Percentiles rank a stretch among this genome's conserved stretches.
These are phyloP conservation scores for Amblyteles armatorius DNA, from an alignment of 2,888 invertebrate species.

Conservation along the genomic window DNA sequence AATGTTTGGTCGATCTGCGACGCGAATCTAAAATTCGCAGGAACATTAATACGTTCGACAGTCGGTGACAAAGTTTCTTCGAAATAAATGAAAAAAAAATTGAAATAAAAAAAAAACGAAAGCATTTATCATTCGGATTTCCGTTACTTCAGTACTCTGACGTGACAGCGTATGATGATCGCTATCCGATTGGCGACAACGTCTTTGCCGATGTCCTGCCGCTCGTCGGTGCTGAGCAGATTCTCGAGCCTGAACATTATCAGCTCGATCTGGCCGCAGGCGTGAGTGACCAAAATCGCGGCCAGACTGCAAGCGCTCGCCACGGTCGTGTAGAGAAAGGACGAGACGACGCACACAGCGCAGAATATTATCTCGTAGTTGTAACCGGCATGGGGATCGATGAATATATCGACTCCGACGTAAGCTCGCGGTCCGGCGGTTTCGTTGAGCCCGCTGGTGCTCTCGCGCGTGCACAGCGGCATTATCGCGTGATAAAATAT, in stretches of 20 bases:
- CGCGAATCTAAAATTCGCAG: slow-evolving; percentile 72
- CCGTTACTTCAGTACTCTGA: slow-evolving; percentile 73
- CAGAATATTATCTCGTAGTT: slow-evolving; percentile 72
- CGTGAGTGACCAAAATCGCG: slow-evolving; percentile 71
- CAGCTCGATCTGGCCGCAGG: slow-evolving; percentile 72
- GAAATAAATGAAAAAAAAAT: no score
- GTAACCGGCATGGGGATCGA: slow-evolving; percentile 64
- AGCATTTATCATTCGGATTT: neutral
- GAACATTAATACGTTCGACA: no score
- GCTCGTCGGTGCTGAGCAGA: slow-evolving; percentile 54
- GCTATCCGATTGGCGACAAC: slow-evolving; percentile 59
- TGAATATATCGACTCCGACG: slow-evolving; percentile 50
- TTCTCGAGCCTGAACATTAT: slow-evolving; percentile 63
- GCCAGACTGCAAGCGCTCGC: slow-evolving; percentile 68
- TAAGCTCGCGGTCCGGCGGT: slow-evolving; percentile 54
- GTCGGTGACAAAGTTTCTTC: no score
- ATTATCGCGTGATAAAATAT: slow-evolving; percentile 70
- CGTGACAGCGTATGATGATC: slow-evolving; percentile 73
- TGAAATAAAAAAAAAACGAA: neutral
- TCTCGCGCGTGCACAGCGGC: slow-evolving; percentile 65
- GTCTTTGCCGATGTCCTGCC: neutral
- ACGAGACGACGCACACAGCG: slow-evolving; percentile 61
- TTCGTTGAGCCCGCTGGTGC: slow-evolving; percentile 53
- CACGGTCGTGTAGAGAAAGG: slow-evolving; percentile 65
- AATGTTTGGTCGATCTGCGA: slow-evolving; percentile 73